Conservation (phyloP, 2,113 vertebrate genomes). For the Tetrao urogallus region DNA sequence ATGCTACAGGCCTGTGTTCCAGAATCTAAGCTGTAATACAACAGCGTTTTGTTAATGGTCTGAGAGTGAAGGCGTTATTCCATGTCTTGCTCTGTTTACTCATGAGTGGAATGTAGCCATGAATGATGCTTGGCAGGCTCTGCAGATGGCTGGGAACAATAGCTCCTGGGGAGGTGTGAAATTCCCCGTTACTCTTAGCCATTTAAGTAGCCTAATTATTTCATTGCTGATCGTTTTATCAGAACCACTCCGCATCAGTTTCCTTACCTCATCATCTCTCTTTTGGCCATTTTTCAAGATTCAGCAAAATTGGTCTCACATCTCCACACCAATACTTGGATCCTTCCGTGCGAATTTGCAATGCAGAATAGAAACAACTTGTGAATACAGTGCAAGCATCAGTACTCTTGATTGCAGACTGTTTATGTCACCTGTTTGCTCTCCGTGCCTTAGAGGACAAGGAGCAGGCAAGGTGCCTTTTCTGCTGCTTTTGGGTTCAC, state of each 20-base stretch:
- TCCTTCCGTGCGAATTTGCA: neutral
- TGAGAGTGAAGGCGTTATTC: neutral
- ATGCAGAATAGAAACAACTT: neutral
- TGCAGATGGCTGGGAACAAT: neutral
- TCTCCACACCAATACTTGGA: neutral
- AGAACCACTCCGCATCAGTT: neutral
- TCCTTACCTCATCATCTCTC: neutral
- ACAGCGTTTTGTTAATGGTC: neutral
- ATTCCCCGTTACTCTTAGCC: neutral
- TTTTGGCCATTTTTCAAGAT: neutral
- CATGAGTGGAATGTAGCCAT: neutral
- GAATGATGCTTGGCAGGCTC: neutral
- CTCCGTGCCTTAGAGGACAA: neutral
- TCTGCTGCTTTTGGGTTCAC: neutral
- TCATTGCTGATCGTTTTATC: neutral
- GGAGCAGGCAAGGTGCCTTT: neutral
- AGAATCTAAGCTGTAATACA: neutral
- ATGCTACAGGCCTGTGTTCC: neutral
- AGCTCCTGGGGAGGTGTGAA: neutral
- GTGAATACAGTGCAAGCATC: neutral
- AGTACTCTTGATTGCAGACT: neutral
- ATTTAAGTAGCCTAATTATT: neutral
- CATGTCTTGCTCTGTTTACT: neutral
- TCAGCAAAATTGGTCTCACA: neutral
- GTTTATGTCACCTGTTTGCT: neutral